Base-by-base conservation (phyloP, 2,113 vertebrate species). In the Austrofundulus limnaeus region DNA sequence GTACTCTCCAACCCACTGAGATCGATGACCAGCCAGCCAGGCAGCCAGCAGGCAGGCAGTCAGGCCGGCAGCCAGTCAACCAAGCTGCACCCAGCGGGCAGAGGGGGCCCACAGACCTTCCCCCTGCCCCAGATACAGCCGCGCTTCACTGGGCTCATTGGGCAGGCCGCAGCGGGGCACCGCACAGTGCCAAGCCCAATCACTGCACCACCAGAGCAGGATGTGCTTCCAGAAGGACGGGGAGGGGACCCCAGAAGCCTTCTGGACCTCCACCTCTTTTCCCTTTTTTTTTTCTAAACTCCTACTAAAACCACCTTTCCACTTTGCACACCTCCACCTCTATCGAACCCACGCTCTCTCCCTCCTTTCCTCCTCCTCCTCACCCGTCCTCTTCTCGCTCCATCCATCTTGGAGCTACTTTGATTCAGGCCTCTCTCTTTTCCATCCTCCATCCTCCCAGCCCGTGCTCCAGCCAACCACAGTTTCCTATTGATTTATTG, bases 401-500 rank as follows among this genome's bases (percentile, higher is more conserved):
- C 93, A 95, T 95, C 94, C 93, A 95, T 96, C 95, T 95, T 93
- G 85, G 91, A 93, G 93, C 93, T 92, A 92, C 88, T 92, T 92
- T 94, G 92, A 94, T 93, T 91, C 90, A 87, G 92, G 91, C 90
- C 92, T 92, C 94, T 95, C 94, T 85, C 79, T 84, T 94, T 92
- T 93, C 94, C 93, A 92, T 94, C 81, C 81, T 84, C 84, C 80
- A 81, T 87, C 84, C 85, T 88, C 85, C 78, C 80, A 78, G 79
- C 87, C 78, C 85, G 64, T 83, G 94, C 94, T 93, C 94, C 94
- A 97, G 94, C 94, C 94, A 95, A 95, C 93, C 93, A 95, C 94
- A 93, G 93, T 94, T 96, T 94, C 93, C 92, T 92, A 96, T 96
- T 95, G 95, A 98, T 97, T 96, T 97, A 98, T 95, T 94, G 95